Conservation (phyloP, 2,113 vertebrate genomes). For the Columba livia region DNA sequence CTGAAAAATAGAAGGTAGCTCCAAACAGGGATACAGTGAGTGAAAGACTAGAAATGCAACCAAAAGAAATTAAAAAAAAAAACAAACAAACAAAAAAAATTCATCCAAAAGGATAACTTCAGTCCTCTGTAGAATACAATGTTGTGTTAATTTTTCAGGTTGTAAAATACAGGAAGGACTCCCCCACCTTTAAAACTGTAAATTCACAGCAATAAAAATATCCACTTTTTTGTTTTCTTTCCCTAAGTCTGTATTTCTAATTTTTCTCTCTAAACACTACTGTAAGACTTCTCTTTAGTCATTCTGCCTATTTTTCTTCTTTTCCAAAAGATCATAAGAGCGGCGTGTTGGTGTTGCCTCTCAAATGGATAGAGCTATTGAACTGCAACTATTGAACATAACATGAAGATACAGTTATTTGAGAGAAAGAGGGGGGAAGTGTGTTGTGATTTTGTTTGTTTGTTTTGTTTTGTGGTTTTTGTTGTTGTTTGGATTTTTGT, state of each 20-base stretch:
- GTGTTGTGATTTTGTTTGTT: too few species aligned
- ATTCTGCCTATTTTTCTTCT: neutral
- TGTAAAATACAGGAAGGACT: neutral
- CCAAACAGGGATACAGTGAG: neutral
- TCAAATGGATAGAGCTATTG: neutral
- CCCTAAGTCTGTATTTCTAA: neutral
- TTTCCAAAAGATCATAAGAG: neutral
- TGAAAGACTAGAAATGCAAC: neutral
- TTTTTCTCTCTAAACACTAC: neutral
- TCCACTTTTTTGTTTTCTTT: neutral
- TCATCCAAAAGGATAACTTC: neutral
- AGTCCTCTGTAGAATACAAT: rapidly evolving
- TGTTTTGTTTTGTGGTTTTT: neutral
- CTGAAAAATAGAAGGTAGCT: neutral
- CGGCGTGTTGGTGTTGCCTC: neutral
- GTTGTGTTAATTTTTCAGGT: neutral
- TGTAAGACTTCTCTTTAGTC: neutral
- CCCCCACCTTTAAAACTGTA: neutral
- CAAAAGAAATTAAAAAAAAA: neutral
- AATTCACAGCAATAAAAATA: neutral
- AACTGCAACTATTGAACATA: neutral
- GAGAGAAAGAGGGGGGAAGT: neutral
- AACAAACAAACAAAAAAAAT: neutral
- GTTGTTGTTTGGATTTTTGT: neutral
- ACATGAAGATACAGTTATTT: neutral